Evolutionary conservation across 2,888 invertebrate species (phyloP), one percentile per base, ranked within the genome.

Genomic region (Machimus rusticus): DNA sequence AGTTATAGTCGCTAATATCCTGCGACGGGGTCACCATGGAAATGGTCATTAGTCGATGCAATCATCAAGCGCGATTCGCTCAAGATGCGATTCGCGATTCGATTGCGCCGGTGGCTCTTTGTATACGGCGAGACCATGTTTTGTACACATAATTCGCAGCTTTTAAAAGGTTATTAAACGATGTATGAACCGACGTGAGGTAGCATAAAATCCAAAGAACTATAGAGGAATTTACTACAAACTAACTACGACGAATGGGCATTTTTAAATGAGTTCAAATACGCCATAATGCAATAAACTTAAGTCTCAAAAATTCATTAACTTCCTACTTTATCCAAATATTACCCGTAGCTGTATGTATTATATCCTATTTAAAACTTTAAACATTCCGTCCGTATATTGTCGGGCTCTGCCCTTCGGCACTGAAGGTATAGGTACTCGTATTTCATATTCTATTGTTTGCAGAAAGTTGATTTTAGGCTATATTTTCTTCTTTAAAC

Each of bases 1-100:
- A 82, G 57, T 82, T 82, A 82, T 82, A 37, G 66, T 37, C 82
- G 31, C 55, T 82, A 31, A 37, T 57, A 51, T 82, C 82, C 82
- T 82, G 19, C 34, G 39, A 34, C n/a, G 31, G 34, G 82, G 57
- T 82, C 57, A 55, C 8, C n/a, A 23, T 57, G 57, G n/a, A 82
- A 57, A 31, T 51, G 46, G 19, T 31, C 31, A 79, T 78, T 78
- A 78, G 12, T 46, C 37, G 34, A 9, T 39, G 39, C 19, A 37
- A 37, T 78, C 39, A 78, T 43, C 23, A 78, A 43, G n/a, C 23
- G n/a, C 6, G 12, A 19, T 77, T 16, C n/a, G n/a, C 9, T n/a
- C 39, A 39, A 19, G 77, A 77, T 37, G 76, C 37, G 9, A 39
- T 78, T 43, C 39, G 76, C 37, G 9, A 39, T 78, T 43, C 39